These are phyloP conservation scores for Aselliscus stoliczkanus DNA, from an alignment of 2,797 vertebrate species.

Conservation along the genomic window DNA sequence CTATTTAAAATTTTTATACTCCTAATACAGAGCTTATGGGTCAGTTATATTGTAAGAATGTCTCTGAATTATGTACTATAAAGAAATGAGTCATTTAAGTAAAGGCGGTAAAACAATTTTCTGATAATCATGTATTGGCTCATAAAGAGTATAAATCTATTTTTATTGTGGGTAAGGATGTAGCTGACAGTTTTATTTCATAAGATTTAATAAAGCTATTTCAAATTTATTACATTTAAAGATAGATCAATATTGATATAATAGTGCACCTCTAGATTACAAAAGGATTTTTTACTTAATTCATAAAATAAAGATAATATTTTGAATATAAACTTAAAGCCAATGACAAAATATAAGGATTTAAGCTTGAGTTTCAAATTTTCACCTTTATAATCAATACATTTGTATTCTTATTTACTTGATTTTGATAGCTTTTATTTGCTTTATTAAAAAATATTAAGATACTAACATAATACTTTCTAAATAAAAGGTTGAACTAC, in stretches of 20 bases:
- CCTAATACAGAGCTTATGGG: not conserved
- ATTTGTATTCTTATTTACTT: constrained; percentile 69
- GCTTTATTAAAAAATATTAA: not conserved
- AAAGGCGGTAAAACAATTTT: not conserved
- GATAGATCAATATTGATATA: not conserved
- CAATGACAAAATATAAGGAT: constrained; percentile 46
- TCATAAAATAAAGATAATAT: constrained; percentile 49
- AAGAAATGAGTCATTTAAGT: constrained; percentile 2
- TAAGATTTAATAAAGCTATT: constrained; percentile 36
- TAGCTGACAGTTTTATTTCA: constrained; percentile 43
- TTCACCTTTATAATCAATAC: constrained; percentile 63
- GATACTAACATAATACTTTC: constrained; percentile 43
- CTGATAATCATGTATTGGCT: not conserved
- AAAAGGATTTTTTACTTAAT: constrained; percentile 61
- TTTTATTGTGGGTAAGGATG: constrained; percentile 1
- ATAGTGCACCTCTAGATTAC: not conserved
- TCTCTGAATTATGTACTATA: constrained; percentile 14
- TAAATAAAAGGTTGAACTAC: constrained; percentile 48
- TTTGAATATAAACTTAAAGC: constrained; percentile 61
- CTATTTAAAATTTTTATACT: not conserved
- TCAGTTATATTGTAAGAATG: not conserved
- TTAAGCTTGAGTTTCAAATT: constrained; percentile 67
- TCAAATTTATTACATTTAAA: constrained; percentile 30
- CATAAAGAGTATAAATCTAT: constrained; percentile 18
- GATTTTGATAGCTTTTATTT: constrained; percentile 53